These are phyloP conservation scores for Equus quagga DNA, from an alignment of 2,113 vertebrate genomes.

Conservation along the genomic window DNA sequence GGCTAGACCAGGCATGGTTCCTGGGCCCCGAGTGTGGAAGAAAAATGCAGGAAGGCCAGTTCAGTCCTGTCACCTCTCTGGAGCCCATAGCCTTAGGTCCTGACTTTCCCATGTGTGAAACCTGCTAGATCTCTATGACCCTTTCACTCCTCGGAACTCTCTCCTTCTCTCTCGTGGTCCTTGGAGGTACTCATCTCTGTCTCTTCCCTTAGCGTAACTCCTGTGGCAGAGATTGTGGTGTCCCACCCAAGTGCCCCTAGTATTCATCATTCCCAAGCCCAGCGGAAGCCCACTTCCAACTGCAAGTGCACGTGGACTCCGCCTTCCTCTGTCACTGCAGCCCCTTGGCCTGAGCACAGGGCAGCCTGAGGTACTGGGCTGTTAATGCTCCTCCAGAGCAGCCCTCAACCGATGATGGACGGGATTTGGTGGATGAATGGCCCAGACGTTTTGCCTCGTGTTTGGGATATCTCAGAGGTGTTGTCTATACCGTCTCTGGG, in stretches of 20 bases:
- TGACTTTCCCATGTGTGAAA: background rate
- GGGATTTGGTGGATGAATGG: background rate
- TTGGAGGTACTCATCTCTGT: background rate
- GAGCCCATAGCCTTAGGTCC: background rate
- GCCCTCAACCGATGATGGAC: background rate
- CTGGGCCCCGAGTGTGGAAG: background rate
- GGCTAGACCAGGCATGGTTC: background rate
- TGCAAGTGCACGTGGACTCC: background rate
- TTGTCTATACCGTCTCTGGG: background rate
- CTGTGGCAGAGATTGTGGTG: background rate
- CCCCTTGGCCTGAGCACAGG: background rate
- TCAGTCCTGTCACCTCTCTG: background rate
- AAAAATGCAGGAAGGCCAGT: background rate
- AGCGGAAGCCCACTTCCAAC: background rate
- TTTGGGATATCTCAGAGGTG: background rate
- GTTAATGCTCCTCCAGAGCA: background rate
- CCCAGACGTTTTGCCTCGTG: background rate
- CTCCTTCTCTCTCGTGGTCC: background rate
- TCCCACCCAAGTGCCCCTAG: too few relatives aligned
- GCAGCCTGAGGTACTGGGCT: background rate
- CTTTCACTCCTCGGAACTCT: background rate
- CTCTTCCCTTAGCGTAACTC: background rate
- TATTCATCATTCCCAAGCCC: background rate
- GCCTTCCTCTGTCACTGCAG: background rate
- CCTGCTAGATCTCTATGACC: background rate